Evolutionary conservation across 2,888 invertebrate genomes (phyloP), one percentile per base, ranked within the genome.

Genomic region (Pammene fasciana): DNA sequence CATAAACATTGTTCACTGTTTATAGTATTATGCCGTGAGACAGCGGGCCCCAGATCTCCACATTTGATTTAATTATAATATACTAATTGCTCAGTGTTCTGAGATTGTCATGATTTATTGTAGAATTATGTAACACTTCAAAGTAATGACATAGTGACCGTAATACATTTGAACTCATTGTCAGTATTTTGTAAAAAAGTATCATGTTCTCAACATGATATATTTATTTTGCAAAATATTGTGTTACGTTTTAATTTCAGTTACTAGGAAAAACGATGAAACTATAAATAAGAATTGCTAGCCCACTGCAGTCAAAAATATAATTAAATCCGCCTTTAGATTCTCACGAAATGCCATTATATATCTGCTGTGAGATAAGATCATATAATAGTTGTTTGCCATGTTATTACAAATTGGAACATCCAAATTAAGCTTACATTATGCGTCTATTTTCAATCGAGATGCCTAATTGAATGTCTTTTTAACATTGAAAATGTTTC

Each of bases 221-320:
- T 26, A 26, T 26, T 26, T 26, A 38, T 38, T 5, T 38, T 38
- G 8, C 38, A 38, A 9, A 38, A 38, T 38, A 38, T 38, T 38
- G 0, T 38, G 38, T 38, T 38, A 38, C 2, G 38, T 38, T 38
- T 38, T 7, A 5, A 7, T 9, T 9, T 26, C 9, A 38, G 9
- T 38, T 5, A 38, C 9, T 38, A 9, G 9, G 38, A 38, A 38
- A 38, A 38, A n/a, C n/a, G n/a, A n/a, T 38, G 72, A 74, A 75
- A 64, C 70, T 16, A 72, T 73, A 74, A 73, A 71, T 70, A 67
- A 18, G 57, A 73, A 68, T 36, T 14, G 66, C 61, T 67, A 70
- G 70, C 71, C 73, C 43, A 64, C 72, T 71, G 54, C 56, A 71
- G 34, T 45, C 64, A 70, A 65, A 38, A 62, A 50, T 70, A 68